phyloP scores from a whole-genome alignment of 2,888 invertebrate genomes.

The Standfussiana lucernea region DNA sequence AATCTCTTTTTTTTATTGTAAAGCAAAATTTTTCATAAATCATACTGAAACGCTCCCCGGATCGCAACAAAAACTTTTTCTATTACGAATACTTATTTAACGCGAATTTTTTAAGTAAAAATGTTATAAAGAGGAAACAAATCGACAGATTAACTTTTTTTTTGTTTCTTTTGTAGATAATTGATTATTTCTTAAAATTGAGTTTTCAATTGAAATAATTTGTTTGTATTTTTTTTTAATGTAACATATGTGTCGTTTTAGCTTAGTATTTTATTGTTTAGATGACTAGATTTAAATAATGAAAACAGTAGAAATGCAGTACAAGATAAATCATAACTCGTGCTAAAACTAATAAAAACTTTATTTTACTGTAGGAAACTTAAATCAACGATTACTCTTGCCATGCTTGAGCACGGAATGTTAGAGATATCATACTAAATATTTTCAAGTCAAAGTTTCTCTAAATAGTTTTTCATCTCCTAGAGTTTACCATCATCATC shows the following conservation, averaged over 20 bases:
- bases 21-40: slow-evolving; percentile 72
- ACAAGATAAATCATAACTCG: neutral
- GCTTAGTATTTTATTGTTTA: neutral
- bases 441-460: neutral
- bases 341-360: neutral
- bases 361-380: neutral
- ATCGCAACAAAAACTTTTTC: slow-evolving; percentile 68
- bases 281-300: neutral
- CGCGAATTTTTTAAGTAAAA: slow-evolving; percentile 42
- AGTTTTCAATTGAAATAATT: slow-evolving; percentile 10
- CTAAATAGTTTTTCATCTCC: neutral
- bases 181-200: slow-evolving; percentile 6
- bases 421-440: neutral
- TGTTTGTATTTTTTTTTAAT: neutral
- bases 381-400: neutral
- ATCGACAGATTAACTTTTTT: slow-evolving; percentile 42
- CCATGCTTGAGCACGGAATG: neutral
- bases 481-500: neutral
- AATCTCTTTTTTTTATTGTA: slow-evolving; percentile 60
- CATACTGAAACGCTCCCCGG: slow-evolving; percentile 49
- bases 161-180: slow-evolving; percentile 21
- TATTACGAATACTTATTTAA: slow-evolving; percentile 68
- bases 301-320: neutral
- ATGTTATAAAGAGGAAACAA: slow-evolving; percentile 40
- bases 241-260: neutral